Base-by-base conservation (phyloP, 2,888 invertebrate genomes). In the Eristalinus sepulchralis region DNA sequence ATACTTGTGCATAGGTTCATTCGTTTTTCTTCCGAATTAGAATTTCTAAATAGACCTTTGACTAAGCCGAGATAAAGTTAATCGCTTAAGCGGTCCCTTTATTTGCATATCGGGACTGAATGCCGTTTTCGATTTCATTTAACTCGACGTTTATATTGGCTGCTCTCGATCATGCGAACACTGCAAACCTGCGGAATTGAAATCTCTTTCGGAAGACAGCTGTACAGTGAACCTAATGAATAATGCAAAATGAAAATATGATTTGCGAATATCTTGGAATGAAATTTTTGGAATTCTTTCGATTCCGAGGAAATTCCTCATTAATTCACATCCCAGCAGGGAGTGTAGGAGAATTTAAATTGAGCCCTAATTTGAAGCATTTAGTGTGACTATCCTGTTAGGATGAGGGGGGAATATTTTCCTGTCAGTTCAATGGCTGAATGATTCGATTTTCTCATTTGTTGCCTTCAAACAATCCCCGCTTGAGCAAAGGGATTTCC, bases 101-200 rank as follows among this genome's bases (percentile, higher is more conserved):
- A 62, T 71, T 71, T 62, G 47, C 60, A 71, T 71, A 62, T 62
- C 22, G n/a, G 24, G 36, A 39, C 33, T 72, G 71, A 72, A 22
- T 62, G 2, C 4, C 33, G 47, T 33, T 53, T 72, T 53, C 53
- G 34, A 53, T 53, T 72, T 63, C 53, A 31, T 53, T 62, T 27
- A 62, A 22, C 22, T 62, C 47, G 31, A 33, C 31, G 39, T 72
- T 63, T 63, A 53, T 62, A 31, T 60, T 34, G 11, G 34, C 11
- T 63, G 2, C 20, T 20, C 22, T 24, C 39, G 24, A 24, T 22
- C 57, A 57, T 24, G 13, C 22, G 10, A 11, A 10, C 57, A 57
- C 22, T 57, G 39, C 22, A n/a, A 22, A 22, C 57, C 24, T 9
- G 9, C 24, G 22, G 24, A 57, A 47, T 17, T 47, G 47, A 17